Evolutionary conservation across 2,113 vertebrate species (phyloP), one percentile per base, ranked within the genome.

Genomic region (Cranoglanis bouderius): DNA sequence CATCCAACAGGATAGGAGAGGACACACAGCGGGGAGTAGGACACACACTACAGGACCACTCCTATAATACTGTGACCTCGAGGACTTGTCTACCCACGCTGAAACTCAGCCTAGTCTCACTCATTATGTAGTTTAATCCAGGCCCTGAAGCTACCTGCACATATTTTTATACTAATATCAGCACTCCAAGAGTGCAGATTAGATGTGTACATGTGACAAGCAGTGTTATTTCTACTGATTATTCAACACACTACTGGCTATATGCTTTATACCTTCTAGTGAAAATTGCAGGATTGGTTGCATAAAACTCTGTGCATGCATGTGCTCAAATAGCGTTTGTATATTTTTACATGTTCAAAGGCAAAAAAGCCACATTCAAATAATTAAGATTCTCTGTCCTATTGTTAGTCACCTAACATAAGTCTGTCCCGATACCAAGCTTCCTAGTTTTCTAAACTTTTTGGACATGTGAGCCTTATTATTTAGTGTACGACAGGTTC

Each of bases 11-110:
- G 29, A 81, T 49, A 70, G 86, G 63, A 53, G 35, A 72, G 59
- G 65, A 67, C 78, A 88, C 86, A 82, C 86, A 87, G 32, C 21
- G 18, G 75, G 61, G 16, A 74, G 29, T 5, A 51, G n/a, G 55
- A 81, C 77, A 82, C 77, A 1, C 14, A 70, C 14, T 55, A 13
- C 78, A 53, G 38, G 84, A 72, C 32, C 57, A 24, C 59, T 84
- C 51, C 1, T 6, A 78, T n/a, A 40, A 10, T 55, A 55, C 43
- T 55, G n/a, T 21, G 38, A 49, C 38, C 85, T 38, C 19, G 1
- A 14, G 77, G 70, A 29, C 72, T n/a, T 18, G 49, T 53, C 29
- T 53, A 49, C 49, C 16, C 29, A 80, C 2, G 6, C 63, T 35
- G 84, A 84, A n/a, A 38, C 32, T 24, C n/a, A 38, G 46, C 43